phyloP scores from a whole-genome alignment of 2,797 vertebrate genomes.

The Pantherophis vulpinus region DNA sequence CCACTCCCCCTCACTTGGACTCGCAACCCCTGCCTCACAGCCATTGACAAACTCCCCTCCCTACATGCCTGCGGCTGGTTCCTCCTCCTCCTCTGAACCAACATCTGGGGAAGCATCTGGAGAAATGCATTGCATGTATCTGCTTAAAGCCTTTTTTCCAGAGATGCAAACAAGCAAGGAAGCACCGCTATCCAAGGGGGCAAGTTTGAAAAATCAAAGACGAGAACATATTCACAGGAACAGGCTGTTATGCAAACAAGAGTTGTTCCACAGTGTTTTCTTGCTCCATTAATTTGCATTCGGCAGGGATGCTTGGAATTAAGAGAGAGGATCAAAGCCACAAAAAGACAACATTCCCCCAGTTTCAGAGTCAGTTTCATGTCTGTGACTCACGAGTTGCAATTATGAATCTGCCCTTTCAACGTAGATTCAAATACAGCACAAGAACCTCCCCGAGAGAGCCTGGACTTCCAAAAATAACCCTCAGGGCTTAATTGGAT shows the following conservation, averaged over 20 bases:
- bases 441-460: neutral
- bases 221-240: neutral
- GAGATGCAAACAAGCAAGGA: neutral
- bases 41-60: neutral
- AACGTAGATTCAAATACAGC: neutral
- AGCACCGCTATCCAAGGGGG: neutral
- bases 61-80: too few relatives aligned
- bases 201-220: neutral
- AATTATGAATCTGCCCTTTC: neutral
- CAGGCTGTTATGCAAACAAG: neutral
- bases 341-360: rapidly evolving
- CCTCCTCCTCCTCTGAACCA: too few relatives aligned
- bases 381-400: too few relatives aligned
- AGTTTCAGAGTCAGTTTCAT: neutral
- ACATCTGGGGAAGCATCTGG: neutral
- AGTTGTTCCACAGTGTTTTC: conserved; percentile 17
- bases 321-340: neutral
- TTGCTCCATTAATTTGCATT: neutral
- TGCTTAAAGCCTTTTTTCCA: rapidly evolving
- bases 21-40: neutral
- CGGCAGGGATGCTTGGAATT: conserved; percentile 5
- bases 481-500: neutral
- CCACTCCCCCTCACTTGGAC: neutral
- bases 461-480: neutral
- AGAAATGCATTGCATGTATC: too few relatives aligned